phyloP scores from a whole-genome alignment of 1,140 invertebrate genomes.

The Pygmarrhopalites habei region DNA sequence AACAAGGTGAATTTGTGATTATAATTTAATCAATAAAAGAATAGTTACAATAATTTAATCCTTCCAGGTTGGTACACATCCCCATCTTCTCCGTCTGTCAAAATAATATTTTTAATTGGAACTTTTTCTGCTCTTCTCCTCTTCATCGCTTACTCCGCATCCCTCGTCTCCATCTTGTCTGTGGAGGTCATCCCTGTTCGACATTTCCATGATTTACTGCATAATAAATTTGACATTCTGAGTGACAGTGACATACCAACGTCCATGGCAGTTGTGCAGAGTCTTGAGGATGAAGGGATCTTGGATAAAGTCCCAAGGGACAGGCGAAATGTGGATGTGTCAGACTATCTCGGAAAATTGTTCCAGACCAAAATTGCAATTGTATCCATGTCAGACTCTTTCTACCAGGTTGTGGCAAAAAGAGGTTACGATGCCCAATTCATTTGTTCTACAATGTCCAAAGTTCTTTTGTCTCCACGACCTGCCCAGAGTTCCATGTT shows the following conservation, averaged over 20 bases:
- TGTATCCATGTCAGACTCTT: slow-evolving; percentile 24
- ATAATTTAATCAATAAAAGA: neutral
- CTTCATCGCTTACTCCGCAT: slow-evolving; percentile 28
- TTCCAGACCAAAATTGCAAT: slow-evolving; percentile 1
- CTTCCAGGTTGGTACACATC: slow-evolving; percentile 32
- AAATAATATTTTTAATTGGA: slow-evolving; percentile 27
- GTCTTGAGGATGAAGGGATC: neutral
- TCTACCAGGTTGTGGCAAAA: slow-evolving; percentile 22
- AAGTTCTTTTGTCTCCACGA: slow-evolving; percentile 1
- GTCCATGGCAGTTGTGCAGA: neutral
- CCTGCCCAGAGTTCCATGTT: slow-evolving; percentile 15
- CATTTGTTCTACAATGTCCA: slow-evolving; percentile 9
- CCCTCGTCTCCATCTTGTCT: slow-evolving; percentile 30
- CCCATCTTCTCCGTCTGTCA: slow-evolving; percentile 13
- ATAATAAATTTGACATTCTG: slow-evolving; percentile 22
- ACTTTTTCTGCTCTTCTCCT: slow-evolving; percentile 14
- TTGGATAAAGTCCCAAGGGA: slow-evolving; percentile 7
- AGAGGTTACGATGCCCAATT: slow-evolving; percentile 5
- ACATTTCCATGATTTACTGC: slow-evolving; percentile 20
- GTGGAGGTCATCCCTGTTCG: slow-evolving; percentile 31
- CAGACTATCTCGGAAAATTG: slow-evolving; percentile 5
- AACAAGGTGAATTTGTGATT: slow-evolving; percentile 33
- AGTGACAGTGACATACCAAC: slow-evolving; percentile 21
- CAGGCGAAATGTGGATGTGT: slow-evolving; percentile 17
- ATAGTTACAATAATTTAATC: neutral